phyloP scores from a whole-genome alignment of 2,888 invertebrate genomes.

The Sylvicola cinctus region DNA sequence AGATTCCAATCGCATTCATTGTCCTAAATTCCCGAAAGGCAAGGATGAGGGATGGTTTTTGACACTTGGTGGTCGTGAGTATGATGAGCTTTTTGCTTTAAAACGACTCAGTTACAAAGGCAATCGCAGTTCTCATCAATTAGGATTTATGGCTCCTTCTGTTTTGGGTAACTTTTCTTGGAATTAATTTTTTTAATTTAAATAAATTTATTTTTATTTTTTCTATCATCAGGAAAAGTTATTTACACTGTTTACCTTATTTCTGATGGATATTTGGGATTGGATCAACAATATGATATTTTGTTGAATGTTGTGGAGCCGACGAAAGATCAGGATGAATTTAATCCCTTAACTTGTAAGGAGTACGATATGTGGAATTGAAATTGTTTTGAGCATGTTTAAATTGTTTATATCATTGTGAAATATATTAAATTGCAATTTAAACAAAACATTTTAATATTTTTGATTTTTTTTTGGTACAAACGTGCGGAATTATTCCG shows the following conservation, averaged over 20 bases:
- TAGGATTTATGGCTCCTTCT: constrained; percentile 41
- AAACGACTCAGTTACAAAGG: constrained; percentile 46
- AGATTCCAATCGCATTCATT: constrained; percentile 45
- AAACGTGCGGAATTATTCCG: no score
- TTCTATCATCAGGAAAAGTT: constrained; percentile 56
- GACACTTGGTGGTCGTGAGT: constrained; percentile 52
- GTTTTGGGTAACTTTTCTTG: constrained; percentile 11
- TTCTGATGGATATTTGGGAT: constrained; percentile 82
- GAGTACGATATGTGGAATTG: background rate
- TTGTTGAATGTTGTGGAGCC: constrained; percentile 30
- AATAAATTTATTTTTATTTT: constrained; percentile 9
- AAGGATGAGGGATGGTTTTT: constrained; percentile 95
- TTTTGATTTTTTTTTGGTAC: no score
- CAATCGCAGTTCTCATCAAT: constrained; percentile 26
- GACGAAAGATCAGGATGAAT: no score
- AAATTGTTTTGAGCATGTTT: no score
- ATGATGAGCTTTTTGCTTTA: constrained; percentile 56
- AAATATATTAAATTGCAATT: no score
- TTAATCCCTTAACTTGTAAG: no score
- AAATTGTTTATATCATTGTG: no score
- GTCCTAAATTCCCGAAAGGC: constrained; percentile 74
- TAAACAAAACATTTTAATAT: no score
- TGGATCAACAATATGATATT: constrained; percentile 71
- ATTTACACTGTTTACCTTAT: constrained; percentile 65
- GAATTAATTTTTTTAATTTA: constrained; percentile 15